phyloP scores from a whole-genome alignment of 2,797 vertebrate genomes.

The Leptatherina wallacei region DNA sequence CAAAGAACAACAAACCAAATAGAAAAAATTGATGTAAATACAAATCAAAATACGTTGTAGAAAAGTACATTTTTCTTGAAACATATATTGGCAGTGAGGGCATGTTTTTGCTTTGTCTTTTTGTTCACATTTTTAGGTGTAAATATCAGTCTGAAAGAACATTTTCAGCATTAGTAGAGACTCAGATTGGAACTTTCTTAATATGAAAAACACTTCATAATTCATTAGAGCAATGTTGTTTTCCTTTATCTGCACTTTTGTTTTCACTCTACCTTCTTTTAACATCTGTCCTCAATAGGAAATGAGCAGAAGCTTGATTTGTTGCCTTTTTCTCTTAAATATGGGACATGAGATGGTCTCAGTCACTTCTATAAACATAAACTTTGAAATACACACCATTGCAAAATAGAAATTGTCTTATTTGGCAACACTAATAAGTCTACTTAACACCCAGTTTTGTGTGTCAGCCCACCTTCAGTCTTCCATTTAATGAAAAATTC shows the following conservation, averaged over 20 bases:
- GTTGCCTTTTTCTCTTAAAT: not conserved
- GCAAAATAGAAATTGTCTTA: not conserved
- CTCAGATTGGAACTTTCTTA: not conserved
- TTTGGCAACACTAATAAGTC: not conserved
- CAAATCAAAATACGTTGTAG: not conserved
- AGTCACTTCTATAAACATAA: slow-evolving; percentile 4
- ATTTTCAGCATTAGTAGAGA: not conserved
- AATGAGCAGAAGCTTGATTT: not conserved
- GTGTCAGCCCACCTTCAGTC: slow-evolving; percentile 9
- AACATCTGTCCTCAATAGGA: not conserved
- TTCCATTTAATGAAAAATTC: slow-evolving; percentile 28
- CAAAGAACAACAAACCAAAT: not conserved
- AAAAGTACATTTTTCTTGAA: not conserved
- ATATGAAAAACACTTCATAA: not conserved
- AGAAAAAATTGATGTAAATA: not conserved
- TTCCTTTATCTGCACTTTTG: not conserved
- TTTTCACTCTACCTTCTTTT: not conserved
- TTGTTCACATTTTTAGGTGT: not conserved
- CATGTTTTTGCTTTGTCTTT: not conserved
- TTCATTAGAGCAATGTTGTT: not conserved
- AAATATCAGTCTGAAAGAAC: not conserved
- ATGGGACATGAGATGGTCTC: not conserved
- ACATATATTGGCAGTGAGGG: not conserved
- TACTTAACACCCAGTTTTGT: slow-evolving; percentile 12
- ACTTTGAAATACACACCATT: not conserved